These are phyloP conservation scores for Volucella bombylans DNA, from an alignment of 2,888 invertebrate species.

Conservation along the genomic window DNA sequence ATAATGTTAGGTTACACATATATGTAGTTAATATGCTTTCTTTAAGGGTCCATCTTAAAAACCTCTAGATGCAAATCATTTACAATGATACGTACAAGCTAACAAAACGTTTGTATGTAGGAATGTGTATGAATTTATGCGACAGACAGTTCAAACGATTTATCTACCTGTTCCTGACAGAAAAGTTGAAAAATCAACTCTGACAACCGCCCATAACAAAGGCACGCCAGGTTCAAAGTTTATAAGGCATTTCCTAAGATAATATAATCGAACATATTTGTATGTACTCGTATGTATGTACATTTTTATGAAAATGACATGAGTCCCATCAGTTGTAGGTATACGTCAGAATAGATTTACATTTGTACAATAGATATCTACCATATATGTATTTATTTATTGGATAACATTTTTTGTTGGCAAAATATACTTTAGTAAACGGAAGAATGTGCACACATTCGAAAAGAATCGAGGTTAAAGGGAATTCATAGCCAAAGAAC, in stretches of 20 bases:
- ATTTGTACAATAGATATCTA: background rate
- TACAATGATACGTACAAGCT: too few relatives aligned
- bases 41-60: too few relatives aligned
- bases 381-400: too few relatives aligned
- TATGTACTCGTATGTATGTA: background rate
- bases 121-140: background rate
- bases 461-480: conserved; percentile 1
- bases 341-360: background rate
- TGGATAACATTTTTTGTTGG: too few relatives aligned
- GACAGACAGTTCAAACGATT: background rate
- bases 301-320: too few relatives aligned
- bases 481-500: conserved; percentile 25
- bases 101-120: too few relatives aligned
- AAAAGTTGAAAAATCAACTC: conserved; percentile 40
- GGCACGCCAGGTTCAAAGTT: conserved; percentile 31
- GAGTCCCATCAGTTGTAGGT: background rate
- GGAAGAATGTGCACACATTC: too few relatives aligned
- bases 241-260: conserved; percentile 21
- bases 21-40: too few relatives aligned
- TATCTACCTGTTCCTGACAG: background rate
- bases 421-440: too few relatives aligned
- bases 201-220: conserved; percentile 39
- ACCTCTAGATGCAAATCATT: too few relatives aligned
- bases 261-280: background rate
- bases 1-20: too few relatives aligned